Conservation (phyloP, 2,888 invertebrate species). For the Pseudeuparius sepicola region DNA sequence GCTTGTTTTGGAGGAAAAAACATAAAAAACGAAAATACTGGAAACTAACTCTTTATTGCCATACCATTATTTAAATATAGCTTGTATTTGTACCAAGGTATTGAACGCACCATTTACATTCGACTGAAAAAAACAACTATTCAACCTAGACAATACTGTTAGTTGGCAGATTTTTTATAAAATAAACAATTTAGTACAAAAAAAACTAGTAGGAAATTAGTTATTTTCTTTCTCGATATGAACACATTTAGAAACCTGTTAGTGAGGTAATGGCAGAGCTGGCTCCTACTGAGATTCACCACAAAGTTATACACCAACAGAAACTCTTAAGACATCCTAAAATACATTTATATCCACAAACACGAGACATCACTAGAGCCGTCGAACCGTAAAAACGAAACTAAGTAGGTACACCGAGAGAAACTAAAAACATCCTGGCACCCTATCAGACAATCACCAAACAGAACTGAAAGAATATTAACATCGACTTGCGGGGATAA, state of each 20-base stretch:
- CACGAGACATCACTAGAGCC: too few species aligned
- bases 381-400: too few species aligned
- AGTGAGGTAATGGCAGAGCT: slow-evolving; percentile 37
- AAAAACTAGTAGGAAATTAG: slow-evolving; percentile 30
- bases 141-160: too few species aligned
- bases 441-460: slow-evolving; percentile 23
- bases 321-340: slow-evolving; percentile 30
- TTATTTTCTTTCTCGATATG: slow-evolving; percentile 32
- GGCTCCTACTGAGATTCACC: slow-evolving; percentile 35
- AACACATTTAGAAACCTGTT: slow-evolving; percentile 37
- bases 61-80: slow-evolving; percentile 29
- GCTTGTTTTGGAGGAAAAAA: too few species aligned
- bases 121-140: too few species aligned
- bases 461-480: slow-evolving; percentile 26
- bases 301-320: slow-evolving; percentile 32
- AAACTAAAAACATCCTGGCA: slow-evolving; percentile 31
- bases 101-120: slow-evolving; percentile 20
- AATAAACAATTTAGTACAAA: too few species aligned
- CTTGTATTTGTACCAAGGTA: not conserved
- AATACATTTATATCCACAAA: too few species aligned
- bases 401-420: too few species aligned
- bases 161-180: too few species aligned
- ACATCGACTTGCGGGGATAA: slow-evolving; percentile 22
- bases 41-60: slow-evolving; percentile 44
- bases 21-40: too few species aligned